phyloP scores from a whole-genome alignment of 2,797 vertebrate genomes.

The Gymnothorax reevesii region DNA sequence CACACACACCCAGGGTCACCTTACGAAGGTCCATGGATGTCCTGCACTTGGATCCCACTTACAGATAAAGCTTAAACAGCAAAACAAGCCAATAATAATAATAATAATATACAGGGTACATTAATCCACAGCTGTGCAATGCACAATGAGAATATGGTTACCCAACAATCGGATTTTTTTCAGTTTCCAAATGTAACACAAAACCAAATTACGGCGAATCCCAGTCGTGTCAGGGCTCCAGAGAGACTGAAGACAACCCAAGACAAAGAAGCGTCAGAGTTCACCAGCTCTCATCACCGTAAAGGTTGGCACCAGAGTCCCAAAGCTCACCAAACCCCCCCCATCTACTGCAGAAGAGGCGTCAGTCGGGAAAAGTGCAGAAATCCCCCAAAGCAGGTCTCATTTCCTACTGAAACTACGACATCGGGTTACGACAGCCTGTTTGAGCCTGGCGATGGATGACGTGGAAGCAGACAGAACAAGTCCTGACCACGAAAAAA shows the following conservation, averaged over 20 bases:
- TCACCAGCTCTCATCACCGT: neutral
- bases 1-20: neutral
- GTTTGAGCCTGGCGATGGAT: neutral
- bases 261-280: neutral
- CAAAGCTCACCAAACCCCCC: neutral
- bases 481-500: neutral
- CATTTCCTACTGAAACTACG: neutral
- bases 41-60: neutral
- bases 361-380: neutral
- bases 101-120: too few species aligned
- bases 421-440: neutral
- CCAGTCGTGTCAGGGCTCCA: neutral
- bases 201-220: neutral
- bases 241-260: neutral
- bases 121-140: neutral
- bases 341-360: neutral
- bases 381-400: neutral
- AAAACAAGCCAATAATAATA: neutral
- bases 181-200: neutral
- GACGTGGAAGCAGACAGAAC: constrained; percentile 21
- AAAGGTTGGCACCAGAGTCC: neutral
- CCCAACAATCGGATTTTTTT: too few species aligned
- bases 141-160: neutral
- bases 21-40: neutral
- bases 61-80: neutral